Base-by-base conservation (phyloP, 2,797 vertebrate species). In the Sitta carolinensis region DNA sequence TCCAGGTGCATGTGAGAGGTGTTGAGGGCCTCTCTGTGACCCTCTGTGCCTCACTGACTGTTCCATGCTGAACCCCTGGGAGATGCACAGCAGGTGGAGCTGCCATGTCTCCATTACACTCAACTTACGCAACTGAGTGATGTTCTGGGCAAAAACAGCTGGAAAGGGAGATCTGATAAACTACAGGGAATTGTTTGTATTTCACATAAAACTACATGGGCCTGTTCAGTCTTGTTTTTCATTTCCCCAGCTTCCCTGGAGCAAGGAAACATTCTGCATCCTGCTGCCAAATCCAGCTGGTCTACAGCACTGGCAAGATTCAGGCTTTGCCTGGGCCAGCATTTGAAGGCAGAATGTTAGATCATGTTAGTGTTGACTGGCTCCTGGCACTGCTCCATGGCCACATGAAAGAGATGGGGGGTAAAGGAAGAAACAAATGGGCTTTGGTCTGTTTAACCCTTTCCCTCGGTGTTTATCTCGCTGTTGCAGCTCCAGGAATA, bases 31-130 rank as follows among this genome's bases (percentile, higher is more conserved):
- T 59, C 19, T 36, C 57, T 36, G 12, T 70, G 34, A 7, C 22
- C 26, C 48, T 22, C 48, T 6, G 18, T 57, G 13, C 40, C 40
- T 47, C 5, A 5, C 42, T 19, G 27, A 11, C 15, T 22, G 23
- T 57, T 36, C 19, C 5, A n/a, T 29, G n/a, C 57, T 58, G 77
- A 40, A 13, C 15, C 30, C 45, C 38, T 61, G 15, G 11, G 5
- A 22, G 30, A 47, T 43, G 80, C 61, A 34, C 94, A 66, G 90
- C 68, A 88, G 93, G 69, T 90, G 70, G 87, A 81, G 81, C 89
- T 94, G 63, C 48, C 5, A 14, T 13, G 61, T 79, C 84, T 64
- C 45, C 25, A 1, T 38, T 45, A 11, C 45, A 8, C 5, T 21
- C 45, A 30, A 0, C 38, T 38, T 30, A 5, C 5, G 26, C 43